Evolutionary conservation across 1,140 invertebrate genomes (phyloP).

Genomic region (Eufriesea mexicana): DNA sequence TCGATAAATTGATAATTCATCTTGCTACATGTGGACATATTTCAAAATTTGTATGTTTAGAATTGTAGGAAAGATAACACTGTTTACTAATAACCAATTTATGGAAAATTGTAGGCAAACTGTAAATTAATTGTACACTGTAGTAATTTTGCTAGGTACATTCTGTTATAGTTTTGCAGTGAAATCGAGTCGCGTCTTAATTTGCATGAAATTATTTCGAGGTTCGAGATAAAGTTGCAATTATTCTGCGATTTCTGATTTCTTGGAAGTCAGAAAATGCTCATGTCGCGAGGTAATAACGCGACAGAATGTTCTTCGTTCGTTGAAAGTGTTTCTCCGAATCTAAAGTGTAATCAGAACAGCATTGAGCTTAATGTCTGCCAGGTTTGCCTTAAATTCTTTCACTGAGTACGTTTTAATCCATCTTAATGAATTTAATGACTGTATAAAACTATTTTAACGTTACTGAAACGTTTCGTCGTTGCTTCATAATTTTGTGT

Average conservation of each 20-base stretch:
- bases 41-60: no score
- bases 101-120: no score
- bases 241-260: not conserved
- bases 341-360: not conserved
- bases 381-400: not conserved
- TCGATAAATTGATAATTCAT: no score
- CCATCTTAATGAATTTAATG: not conserved
- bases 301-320: not conserved
- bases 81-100: no score
- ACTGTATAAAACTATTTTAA: not conserved
- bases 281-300: not conserved
- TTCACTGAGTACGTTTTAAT: not conserved
- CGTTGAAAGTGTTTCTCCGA: not conserved
- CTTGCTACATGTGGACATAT: no score
- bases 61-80: no score
- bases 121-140: no score
- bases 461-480: not conserved
- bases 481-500: no score
- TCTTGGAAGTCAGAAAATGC: not conserved
- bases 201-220: not conserved
- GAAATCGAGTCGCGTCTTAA: no score
- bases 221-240: not conserved
- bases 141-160: no score
- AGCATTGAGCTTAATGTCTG: not conserved
- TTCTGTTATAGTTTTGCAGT: no score